These are phyloP conservation scores for Fundulus diaphanus DNA, from an alignment of 2,797 vertebrate species.

Conservation along the genomic window DNA sequence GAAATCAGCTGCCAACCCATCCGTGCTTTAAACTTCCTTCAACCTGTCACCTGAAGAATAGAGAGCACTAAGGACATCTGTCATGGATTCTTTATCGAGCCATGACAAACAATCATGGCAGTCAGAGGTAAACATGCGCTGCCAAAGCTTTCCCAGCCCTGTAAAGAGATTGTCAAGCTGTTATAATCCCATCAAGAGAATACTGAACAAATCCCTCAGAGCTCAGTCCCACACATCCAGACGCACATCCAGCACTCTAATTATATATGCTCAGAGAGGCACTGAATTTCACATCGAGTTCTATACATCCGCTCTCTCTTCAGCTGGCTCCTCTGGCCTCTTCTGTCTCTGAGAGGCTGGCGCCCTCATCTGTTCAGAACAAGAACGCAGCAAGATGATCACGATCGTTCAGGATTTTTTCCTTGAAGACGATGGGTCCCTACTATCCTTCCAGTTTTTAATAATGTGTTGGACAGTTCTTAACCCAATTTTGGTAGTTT, in stretches of 20 bases:
- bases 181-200: slow-evolving; percentile 48
- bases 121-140: slow-evolving; percentile 8
- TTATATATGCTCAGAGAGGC: neutral
- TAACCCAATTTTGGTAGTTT: too few relatives aligned
- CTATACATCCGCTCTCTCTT: neutral
- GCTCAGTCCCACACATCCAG: slow-evolving; percentile 9
- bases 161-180: slow-evolving; percentile 23
- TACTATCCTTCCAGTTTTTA: too few relatives aligned
- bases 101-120: slow-evolving; percentile 33
- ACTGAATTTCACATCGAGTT: neutral
- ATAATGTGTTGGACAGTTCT: too few relatives aligned
- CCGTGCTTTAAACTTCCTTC: neutral
- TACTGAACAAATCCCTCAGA: slow-evolving; percentile 28
- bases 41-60: slow-evolving; percentile 4
- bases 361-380: slow-evolving; percentile 30
- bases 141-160: slow-evolving; percentile 27
- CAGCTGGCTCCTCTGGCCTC: neutral
- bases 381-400: neutral
- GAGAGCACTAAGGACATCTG: slow-evolving; percentile 38
- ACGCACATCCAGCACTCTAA: neutral
- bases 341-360: neutral
- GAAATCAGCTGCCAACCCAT: neutral
- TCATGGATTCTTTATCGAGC: slow-evolving; percentile 24
- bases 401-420: too few relatives aligned
- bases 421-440: too few relatives aligned